A percentile compares a stretch with the other conserved stretches of the same genome.
Conservation (phyloP, 2,113 vertebrate genomes). For the Hystrix brachyura region DNA sequence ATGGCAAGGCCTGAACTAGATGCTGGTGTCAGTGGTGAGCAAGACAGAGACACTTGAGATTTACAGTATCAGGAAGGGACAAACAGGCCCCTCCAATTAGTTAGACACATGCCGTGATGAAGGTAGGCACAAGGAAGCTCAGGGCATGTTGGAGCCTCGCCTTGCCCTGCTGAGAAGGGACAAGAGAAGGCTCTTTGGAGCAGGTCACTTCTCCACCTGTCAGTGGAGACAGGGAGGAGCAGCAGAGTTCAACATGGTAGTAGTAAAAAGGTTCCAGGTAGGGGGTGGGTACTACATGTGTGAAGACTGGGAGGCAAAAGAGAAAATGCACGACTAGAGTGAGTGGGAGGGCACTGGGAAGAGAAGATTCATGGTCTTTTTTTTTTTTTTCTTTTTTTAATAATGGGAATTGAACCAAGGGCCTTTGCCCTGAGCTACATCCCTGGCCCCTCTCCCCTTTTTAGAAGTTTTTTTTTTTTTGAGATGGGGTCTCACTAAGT, state of each 20-base stretch:
- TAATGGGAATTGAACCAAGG: not conserved
- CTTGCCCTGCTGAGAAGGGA: not conserved
- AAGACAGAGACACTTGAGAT: not conserved
- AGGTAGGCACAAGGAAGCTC: not conserved
- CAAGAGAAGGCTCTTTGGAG: not conserved
- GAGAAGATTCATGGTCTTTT: not conserved
- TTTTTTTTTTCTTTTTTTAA: not conserved
- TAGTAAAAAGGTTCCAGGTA: not conserved
- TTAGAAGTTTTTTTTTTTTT: not conserved
- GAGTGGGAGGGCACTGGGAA: not conserved
- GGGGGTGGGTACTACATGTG: no score
- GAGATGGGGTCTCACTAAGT: not conserved
- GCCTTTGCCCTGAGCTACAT: not conserved
- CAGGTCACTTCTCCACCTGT: not conserved
- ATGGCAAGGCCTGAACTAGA: not conserved
- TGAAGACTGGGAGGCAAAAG: not conserved
- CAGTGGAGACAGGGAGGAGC: not conserved
- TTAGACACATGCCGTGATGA: no score
- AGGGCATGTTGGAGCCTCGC: fast-evolving
- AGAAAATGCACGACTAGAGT: not conserved
- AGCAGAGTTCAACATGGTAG: not conserved
- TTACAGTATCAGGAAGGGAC: not conserved
- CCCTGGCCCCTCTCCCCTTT: not conserved
- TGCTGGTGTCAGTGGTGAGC: not conserved
- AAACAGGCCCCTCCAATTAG: not conserved